phyloP scores from a whole-genome alignment of 2,113 vertebrate species.

The Pelusios castaneus region DNA sequence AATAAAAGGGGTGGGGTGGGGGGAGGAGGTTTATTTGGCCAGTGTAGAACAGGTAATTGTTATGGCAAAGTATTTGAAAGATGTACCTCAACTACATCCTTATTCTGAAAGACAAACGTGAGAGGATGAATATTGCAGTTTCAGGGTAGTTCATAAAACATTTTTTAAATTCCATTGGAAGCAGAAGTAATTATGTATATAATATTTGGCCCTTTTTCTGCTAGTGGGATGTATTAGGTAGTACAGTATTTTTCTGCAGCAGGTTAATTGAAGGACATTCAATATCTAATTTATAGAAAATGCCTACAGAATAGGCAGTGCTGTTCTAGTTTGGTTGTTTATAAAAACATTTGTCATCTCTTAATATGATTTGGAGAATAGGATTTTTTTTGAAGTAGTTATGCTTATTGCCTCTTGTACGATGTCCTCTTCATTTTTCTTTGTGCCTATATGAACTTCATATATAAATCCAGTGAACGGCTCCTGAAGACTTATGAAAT shows the following conservation, averaged over 20 bases:
- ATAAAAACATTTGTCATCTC: not conserved
- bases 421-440: not conserved
- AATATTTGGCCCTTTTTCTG: not conserved
- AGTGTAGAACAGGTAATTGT: not conserved
- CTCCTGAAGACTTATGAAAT: not conserved
- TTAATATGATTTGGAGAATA: not conserved
- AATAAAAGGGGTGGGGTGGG: fast-evolving
- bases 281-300: not conserved
- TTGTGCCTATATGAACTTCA: not conserved
- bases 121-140: not conserved
- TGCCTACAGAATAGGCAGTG: not conserved
- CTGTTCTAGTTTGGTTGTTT: not conserved
- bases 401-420: not conserved
- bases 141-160: not conserved
- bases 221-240: not conserved
- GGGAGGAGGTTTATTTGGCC: not conserved
- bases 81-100: no score
- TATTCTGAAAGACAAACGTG: not conserved
- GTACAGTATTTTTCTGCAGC: not conserved
- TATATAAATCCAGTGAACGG: not conserved
- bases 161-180: not conserved
- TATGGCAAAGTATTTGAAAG: not conserved
- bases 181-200: not conserved
- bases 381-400: not conserved
- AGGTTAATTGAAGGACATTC: not conserved